Evolutionary conservation across 2,888 invertebrate species (phyloP).

Genomic region (Gonocerus acuteangulatus): DNA sequence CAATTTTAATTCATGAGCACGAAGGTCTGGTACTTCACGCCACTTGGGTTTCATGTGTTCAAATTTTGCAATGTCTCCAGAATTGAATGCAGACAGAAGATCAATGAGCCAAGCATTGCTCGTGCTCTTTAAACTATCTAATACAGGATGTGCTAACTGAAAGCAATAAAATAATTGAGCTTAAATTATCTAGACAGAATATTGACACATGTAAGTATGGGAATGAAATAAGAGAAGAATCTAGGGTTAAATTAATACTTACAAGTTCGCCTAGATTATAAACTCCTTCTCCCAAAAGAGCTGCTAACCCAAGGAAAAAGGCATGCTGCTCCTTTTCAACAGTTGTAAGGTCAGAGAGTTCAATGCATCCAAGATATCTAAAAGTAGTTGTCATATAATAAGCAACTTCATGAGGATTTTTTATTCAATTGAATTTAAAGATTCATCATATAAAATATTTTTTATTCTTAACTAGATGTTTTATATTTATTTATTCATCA

Average conservation of each 20-base stretch:
- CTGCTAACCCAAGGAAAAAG: conserved; percentile 86
- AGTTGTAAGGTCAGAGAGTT: conserved; percentile 56
- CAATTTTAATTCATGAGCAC: conserved; percentile 69
- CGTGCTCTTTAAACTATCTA: conserved; percentile 74
- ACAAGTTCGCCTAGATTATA: conserved; percentile 95
- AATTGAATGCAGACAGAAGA: conserved; percentile 76
- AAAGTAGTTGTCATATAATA: no score
- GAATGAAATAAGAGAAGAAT: no score
- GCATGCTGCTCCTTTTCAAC: conserved; percentile 70
- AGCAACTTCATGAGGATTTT: not conserved
- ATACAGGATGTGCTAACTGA: conserved; percentile 87
- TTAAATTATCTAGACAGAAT: not conserved
- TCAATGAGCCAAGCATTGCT: conserved; percentile 81
- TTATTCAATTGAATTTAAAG: not conserved
- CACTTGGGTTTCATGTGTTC: conserved; percentile 65
- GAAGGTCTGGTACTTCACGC: conserved; percentile 74
- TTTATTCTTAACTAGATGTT: no score
- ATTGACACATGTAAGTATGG: no score
- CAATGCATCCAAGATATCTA: conserved; percentile 65
- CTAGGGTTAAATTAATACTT: no score
- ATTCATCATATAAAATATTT: no score
- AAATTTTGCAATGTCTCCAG: conserved; percentile 70
- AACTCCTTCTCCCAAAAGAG: conserved; percentile 86
- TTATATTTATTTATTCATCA: no score
- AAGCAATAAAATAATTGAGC: conserved; percentile 22